Evolutionary conservation across 1,140 invertebrate genomes (phyloP).

Genomic region (Wasmannia auropunctata): DNA sequence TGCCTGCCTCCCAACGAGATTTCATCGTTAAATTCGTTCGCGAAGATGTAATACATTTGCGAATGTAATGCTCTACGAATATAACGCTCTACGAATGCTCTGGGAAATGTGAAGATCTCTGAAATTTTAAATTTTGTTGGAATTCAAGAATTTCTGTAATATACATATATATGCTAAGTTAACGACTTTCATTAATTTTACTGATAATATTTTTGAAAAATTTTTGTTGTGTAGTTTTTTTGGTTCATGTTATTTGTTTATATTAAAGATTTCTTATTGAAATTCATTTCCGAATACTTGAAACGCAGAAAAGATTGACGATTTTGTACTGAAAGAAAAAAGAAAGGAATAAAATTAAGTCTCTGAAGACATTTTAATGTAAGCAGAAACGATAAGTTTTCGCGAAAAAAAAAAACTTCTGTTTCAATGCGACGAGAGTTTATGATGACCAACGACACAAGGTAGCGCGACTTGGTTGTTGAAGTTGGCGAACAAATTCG

Average conservation of each 20-base stretch:
- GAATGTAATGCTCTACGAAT: not conserved
- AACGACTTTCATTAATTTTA: not conserved
- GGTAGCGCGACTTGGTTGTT: conserved; percentile 1
- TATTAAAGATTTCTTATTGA: not conserved
- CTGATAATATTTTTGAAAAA: not conserved
- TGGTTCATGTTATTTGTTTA: not conserved
- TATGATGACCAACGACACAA: conserved; percentile 46
- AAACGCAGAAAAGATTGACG: not conserved
- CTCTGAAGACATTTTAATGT: not conserved
- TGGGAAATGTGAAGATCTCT: not conserved
- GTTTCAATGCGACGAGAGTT: conserved; percentile 21
- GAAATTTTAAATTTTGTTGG: not conserved
- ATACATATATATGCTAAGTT: not conserved
- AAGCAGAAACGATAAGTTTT: not conserved
- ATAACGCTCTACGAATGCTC: not conserved
- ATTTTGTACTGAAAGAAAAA: not conserved
- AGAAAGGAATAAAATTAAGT: not conserved
- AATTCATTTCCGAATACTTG: not conserved
- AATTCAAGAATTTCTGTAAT: not conserved
- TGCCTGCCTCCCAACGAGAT: not conserved
- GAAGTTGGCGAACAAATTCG: conserved; percentile 41
- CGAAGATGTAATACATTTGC: not conserved
- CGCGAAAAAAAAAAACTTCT: not conserved
- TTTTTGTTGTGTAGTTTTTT: too few species aligned
- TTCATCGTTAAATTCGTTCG: not conserved